Evolutionary conservation across 2,113 vertebrate species (phyloP).

Genomic region (Noturus placidus): DNA sequence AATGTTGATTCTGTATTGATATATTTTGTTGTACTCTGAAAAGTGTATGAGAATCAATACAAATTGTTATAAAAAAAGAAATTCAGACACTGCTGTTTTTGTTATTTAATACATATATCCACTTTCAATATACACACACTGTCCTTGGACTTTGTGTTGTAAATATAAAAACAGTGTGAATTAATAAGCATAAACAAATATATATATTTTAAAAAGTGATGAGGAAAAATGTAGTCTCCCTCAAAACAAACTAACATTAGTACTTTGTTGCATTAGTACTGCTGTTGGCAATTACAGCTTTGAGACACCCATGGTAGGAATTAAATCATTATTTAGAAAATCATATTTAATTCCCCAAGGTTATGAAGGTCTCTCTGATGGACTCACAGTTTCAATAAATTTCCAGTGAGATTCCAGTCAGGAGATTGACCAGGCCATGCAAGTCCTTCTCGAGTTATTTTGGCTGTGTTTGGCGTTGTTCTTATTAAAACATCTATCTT

Average conservation of each 20-base stretch:
- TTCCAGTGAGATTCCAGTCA: background rate
- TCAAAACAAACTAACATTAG: background rate
- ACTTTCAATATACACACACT: background rate
- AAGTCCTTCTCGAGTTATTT: background rate
- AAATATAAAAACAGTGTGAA: background rate
- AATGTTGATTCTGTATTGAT: no score
- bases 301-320: background rate
- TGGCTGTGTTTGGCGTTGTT: background rate
- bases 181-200: background rate
- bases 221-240: background rate
- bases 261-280: background rate
- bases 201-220: background rate
- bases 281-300: background rate
- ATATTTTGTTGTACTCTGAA: no score
- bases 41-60: no score
- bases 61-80: no score
- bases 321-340: background rate
- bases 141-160: background rate
- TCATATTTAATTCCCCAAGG: background rate
- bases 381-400: background rate
- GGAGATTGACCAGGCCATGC: background rate
- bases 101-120: background rate
- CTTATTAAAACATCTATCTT: background rate
- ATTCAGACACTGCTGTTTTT: background rate
- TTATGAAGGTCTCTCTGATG: background rate